Evolutionary conservation across 2,888 invertebrate species (phyloP).

Genomic region (Philereme vetulata): DNA sequence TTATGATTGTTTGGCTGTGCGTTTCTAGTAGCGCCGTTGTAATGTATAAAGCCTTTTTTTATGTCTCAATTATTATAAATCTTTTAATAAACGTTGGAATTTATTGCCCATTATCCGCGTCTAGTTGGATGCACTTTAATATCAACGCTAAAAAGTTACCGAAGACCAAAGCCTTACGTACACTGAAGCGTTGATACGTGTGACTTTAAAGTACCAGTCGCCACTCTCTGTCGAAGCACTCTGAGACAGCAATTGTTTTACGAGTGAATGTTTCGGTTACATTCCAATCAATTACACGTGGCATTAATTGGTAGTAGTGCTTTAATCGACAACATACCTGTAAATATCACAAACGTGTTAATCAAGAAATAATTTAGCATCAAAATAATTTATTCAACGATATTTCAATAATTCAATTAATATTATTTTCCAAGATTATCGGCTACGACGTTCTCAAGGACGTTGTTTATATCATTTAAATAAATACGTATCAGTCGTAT

Average conservation of each 20-base stretch:
- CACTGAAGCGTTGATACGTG: slow-evolving; percentile 27
- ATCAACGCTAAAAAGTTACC: slow-evolving; percentile 33
- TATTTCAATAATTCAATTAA: slow-evolving; percentile 37
- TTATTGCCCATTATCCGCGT: slow-evolving; percentile 21
- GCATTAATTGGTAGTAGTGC: background rate
- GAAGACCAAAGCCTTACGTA: slow-evolving; percentile 12
- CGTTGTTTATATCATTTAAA: slow-evolving; percentile 14
- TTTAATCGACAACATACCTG: background rate
- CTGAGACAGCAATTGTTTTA: no score
- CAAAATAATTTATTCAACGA: slow-evolving; percentile 33
- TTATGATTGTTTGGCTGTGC: no score
- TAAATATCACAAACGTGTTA: slow-evolving; percentile 21
- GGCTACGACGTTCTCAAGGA: slow-evolving; percentile 36
- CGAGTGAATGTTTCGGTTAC: no score
- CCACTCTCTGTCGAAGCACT: no score
- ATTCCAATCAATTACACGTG: no score
- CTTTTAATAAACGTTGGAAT: slow-evolving; percentile 24
- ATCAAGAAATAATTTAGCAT: slow-evolving; percentile 46
- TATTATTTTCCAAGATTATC: slow-evolving; percentile 36
- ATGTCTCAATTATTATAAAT: slow-evolving; percentile 25
- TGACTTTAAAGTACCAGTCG: no score
- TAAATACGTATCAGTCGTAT: slow-evolving; percentile 31
- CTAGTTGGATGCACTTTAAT: slow-evolving; percentile 34
- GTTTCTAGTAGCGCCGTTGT: no score
- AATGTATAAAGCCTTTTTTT: slow-evolving; percentile 8